A percentile compares a stretch with the other conserved stretches of the same genome.
These are phyloP conservation scores for Acanthopleura granulata DNA, from an alignment of 2,888 invertebrate genomes.

Conservation along the genomic window DNA sequence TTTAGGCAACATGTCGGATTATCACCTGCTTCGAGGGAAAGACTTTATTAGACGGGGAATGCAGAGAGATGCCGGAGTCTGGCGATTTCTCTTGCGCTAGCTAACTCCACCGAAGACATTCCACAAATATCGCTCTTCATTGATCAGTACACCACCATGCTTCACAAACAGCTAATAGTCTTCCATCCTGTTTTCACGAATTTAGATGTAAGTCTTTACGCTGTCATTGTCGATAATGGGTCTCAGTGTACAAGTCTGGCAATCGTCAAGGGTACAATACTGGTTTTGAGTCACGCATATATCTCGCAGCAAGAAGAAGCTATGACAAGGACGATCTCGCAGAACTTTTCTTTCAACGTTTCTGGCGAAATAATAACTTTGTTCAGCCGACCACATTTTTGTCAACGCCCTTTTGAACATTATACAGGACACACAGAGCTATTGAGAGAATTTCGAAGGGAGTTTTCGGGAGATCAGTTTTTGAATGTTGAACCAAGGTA, in stretches of 20 bases:
- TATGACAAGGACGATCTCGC: not conserved
- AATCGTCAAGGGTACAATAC: not conserved
- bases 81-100: not conserved
- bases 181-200: not conserved
- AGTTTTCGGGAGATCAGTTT: too few species aligned
- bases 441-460: not conserved
- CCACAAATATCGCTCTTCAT: not conserved
- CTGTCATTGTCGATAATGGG: too few species aligned
- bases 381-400: not conserved
- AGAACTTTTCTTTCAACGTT: not conserved
- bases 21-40: not conserved
- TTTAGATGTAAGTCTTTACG: too few species aligned
- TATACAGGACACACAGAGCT: not conserved
- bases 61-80: not conserved
- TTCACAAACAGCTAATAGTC: not conserved
- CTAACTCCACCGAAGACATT: too few species aligned
- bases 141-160: not conserved
- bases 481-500: not conserved
- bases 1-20: not conserved
- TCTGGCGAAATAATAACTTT: not conserved
- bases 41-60: not conserved
- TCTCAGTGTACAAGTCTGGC: too few species aligned
- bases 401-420: not conserved
- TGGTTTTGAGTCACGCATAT: not conserved
- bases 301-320: not conserved